phyloP scores from a whole-genome alignment of 1,140 invertebrate genomes.

The Drosophila truncata region DNA sequence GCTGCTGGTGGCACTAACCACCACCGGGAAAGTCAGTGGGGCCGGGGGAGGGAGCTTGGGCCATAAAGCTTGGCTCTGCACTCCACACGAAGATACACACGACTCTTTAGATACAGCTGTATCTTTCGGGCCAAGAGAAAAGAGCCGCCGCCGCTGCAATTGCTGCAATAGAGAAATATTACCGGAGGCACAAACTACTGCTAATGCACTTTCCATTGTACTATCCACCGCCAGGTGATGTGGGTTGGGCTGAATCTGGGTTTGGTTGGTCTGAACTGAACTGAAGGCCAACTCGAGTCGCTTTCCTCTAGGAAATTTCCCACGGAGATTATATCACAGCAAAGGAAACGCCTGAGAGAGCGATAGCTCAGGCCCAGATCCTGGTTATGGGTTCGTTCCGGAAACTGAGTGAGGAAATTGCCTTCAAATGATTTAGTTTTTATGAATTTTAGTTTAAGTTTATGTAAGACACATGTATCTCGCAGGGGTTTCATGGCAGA shows the following conservation, averaged over 20 bases:
- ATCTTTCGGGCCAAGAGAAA: constrained; percentile 34
- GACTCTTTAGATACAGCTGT: constrained; percentile 25
- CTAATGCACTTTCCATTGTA: constrained; percentile 52
- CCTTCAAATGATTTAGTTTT: constrained; percentile 1
- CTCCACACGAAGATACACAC: constrained; percentile 40
- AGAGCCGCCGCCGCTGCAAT: constrained; percentile 25
- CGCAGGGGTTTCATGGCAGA: neutral
- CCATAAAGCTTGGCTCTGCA: constrained; percentile 66
- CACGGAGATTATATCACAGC: constrained; percentile 48
- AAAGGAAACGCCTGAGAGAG: constrained; percentile 23
- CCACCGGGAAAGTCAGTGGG: constrained; percentile 29
- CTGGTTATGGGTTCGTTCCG: constrained; percentile 18
- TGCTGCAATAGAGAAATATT: constrained; percentile 49
- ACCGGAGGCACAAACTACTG: constrained; percentile 23
- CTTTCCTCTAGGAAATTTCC: constrained; percentile 26
- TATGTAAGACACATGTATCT: neutral
- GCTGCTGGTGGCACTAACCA: constrained; percentile 41
- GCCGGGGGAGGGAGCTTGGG: constrained; percentile 15
- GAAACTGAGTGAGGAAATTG: constrained; percentile 26
- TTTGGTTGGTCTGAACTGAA: constrained; percentile 52
- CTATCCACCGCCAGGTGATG: constrained; percentile 28
- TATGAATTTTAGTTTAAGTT: neutral
- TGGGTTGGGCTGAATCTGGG: constrained; percentile 22
- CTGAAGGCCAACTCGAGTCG: constrained; percentile 42
- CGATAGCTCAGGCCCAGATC: constrained; percentile 4